phyloP scores from a whole-genome alignment of 1,140 invertebrate species.

The Lasioglossum albipes region DNA sequence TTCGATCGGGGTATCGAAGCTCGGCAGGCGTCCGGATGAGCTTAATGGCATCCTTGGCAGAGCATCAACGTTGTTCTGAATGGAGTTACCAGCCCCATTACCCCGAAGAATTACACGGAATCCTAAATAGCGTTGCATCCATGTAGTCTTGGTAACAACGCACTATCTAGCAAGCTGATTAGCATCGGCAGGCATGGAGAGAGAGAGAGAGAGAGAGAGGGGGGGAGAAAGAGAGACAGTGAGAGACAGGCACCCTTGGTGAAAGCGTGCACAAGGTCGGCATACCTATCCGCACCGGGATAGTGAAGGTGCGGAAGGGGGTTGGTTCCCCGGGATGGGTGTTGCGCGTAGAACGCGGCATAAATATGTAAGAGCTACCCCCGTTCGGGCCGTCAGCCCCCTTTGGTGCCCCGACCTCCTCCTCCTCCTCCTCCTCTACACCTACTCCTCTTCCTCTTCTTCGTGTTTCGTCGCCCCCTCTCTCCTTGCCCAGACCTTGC shows the following conservation, averaged over 20 bases:
- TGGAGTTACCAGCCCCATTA: slow-evolving; percentile 25
- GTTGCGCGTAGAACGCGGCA: slow-evolving; percentile 69
- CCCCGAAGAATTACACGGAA: slow-evolving; percentile 21
- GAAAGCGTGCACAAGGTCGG: slow-evolving; percentile 61
- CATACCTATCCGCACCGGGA: slow-evolving; percentile 48
- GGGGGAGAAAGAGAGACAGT: too few relatives aligned
- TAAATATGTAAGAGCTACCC: slow-evolving; percentile 80
- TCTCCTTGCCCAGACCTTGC: slow-evolving; percentile 67
- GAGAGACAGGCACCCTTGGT: slow-evolving; percentile 29
- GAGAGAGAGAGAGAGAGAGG: too few relatives aligned
- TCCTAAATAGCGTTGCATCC: not conserved
- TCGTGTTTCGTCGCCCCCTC: slow-evolving; percentile 27
- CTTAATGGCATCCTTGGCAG: slow-evolving; percentile 13
- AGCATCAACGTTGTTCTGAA: slow-evolving; percentile 8
- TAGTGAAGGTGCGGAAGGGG: slow-evolving; percentile 47
- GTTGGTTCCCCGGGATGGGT: slow-evolving; percentile 60
- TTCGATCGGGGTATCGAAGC: not conserved
- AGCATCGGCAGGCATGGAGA: slow-evolving; percentile 45
- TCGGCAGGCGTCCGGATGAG: not conserved
- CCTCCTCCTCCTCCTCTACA: slow-evolving; percentile 42
- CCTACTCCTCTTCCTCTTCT: slow-evolving; percentile 9
- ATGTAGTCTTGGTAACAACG: slow-evolving; percentile 29
- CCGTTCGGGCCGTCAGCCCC: slow-evolving; percentile 65
- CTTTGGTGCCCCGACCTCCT: slow-evolving; percentile 62
- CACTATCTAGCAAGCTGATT: slow-evolving; percentile 57